Conservation (phyloP, 2,113 vertebrate species). For the Hemichromis elongatus region DNA sequence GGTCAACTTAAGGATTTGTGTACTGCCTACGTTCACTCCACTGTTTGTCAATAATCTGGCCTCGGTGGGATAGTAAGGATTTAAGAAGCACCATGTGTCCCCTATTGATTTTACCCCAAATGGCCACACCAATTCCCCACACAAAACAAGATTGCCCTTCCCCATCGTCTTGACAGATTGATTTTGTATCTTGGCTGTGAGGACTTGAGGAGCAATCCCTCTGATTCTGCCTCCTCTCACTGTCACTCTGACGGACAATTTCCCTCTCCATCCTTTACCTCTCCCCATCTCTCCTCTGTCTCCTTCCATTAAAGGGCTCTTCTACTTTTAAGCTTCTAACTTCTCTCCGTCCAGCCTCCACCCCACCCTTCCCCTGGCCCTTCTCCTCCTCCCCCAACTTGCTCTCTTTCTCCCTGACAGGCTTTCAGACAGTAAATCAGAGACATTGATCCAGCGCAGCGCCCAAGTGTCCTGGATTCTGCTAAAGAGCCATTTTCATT, state of each 20-base stretch:
- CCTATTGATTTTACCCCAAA: conserved; percentile 62
- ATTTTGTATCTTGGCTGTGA: conserved; percentile 53
- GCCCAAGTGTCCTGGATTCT: conserved; percentile 78
- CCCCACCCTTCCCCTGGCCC: background rate
- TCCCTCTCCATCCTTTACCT: conserved; percentile 43
- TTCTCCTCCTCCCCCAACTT: background rate
- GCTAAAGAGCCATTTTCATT: conserved; percentile 83
- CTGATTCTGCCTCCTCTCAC: conserved; percentile 39
- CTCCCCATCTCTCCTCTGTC: conserved; percentile 29
- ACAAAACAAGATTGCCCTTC: conserved; percentile 59
- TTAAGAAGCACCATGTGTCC: conserved; percentile 58
- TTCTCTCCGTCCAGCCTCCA: conserved; percentile 11
- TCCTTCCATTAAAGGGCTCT: conserved; percentile 62
- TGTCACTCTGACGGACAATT: conserved; percentile 59
- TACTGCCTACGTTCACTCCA: background rate
- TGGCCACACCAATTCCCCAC: conserved; percentile 36
- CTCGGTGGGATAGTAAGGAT: conserved; percentile 48
- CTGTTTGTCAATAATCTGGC: conserved; percentile 40
- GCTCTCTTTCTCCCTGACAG: conserved; percentile 67
- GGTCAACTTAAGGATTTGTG: conserved; percentile 46
- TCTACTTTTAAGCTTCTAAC: conserved; percentile 52
- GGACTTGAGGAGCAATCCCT: conserved; percentile 57
- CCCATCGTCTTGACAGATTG: conserved; percentile 52
- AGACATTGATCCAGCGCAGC: conserved; percentile 76
- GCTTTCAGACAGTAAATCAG: conserved; percentile 82